Percentiles rank a stretch among this genome's conserved stretches.
These are phyloP conservation scores for Heliopora coerulea DNA, from an alignment of 92 coral and sea anemone genomes.

Conservation along the genomic window DNA sequence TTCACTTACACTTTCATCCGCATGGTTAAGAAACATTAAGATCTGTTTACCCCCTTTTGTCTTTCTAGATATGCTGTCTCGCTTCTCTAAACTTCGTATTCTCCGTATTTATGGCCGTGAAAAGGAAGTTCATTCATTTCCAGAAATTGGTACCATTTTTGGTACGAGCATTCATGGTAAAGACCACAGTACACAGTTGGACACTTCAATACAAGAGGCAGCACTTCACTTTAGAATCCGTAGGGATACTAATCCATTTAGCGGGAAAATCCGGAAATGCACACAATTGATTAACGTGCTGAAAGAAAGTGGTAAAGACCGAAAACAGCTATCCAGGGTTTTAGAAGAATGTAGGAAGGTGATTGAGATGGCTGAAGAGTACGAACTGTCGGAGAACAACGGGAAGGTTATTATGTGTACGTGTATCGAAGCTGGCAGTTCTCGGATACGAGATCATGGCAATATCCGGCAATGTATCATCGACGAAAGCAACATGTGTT, in stretches of 20 bases:
- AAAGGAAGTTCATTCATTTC: conserved; percentile 63
- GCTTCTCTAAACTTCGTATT: conserved; percentile 46
- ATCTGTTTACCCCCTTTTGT: not conserved
- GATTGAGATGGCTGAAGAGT: conserved; percentile 71
- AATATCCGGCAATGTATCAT: conserved; percentile 70
- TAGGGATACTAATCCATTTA: conserved; percentile 61
- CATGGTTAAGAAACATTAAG: too few species aligned
- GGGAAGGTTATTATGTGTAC: conserved; percentile 79
- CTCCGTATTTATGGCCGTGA: conserved; percentile 72
- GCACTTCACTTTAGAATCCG: conserved; percentile 85
- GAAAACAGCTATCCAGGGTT: conserved; percentile 46
- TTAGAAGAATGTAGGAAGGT: conserved; percentile 53
- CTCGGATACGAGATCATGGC: conserved; percentile 69
- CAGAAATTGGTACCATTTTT: conserved; percentile 42
- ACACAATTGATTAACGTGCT: conserved; percentile 53
- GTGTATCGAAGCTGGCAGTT: conserved; percentile 86
- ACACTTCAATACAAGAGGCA: conserved; percentile 36
- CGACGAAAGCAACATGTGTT: conserved; percentile 87
- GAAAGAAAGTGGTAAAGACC: conserved; percentile 33
- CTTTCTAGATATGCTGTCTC: conserved; percentile 66
- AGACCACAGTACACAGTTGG: conserved; percentile 34
- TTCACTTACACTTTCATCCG: too few species aligned
- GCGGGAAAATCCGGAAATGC: conserved; percentile 49
- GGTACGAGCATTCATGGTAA: not conserved
- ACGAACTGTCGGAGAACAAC: conserved; percentile 65